Percentiles rank a stretch among this genome's conserved stretches.
Conservation (phyloP, 2,113 vertebrate species). For the Lethenteron reissneri region DNA sequence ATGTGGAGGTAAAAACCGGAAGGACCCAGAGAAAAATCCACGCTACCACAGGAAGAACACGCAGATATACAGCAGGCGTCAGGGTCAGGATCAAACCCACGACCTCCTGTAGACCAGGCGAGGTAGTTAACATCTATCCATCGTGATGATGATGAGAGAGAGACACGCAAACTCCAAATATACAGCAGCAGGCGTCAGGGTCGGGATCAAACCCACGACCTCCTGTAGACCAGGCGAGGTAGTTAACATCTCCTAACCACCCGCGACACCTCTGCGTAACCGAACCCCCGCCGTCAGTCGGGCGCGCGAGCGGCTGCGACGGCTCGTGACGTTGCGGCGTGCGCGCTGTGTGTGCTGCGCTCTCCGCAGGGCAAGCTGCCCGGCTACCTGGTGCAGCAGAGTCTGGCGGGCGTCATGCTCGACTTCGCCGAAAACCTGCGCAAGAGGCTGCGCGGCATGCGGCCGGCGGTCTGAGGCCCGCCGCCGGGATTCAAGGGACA, state of each 20-base stretch:
- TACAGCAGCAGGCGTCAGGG: too few species aligned
- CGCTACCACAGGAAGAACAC: too few species aligned
- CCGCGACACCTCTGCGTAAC: background rate
- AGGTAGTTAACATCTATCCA: too few species aligned
- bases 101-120: too few species aligned
- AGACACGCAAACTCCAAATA: too few species aligned
- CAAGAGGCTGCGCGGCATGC: constrained; percentile 39
- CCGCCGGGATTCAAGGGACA: too few species aligned
- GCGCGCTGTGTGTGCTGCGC: background rate
- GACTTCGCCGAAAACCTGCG: constrained; percentile 72
- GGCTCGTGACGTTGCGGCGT: background rate
- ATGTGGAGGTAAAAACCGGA: too few species aligned
- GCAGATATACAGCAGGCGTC: too few species aligned
- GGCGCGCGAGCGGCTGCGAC: fast-evolving
- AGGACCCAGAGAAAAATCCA: too few species aligned
- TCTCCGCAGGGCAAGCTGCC: constrained; percentile 52
- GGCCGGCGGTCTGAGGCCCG: constrained; percentile 1
- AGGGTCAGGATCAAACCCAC: too few species aligned
- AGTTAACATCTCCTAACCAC: constrained; percentile 12
- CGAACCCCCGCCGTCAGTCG: background rate
- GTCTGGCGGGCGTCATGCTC: constrained; percentile 81
- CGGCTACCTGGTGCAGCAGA: constrained; percentile 88
- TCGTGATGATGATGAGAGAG: too few species aligned
- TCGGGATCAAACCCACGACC: too few species aligned
- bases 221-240: constrained; percentile 9